Conservation (phyloP, 2,113 vertebrate genomes). For the Microcebus tavaratra region DNA sequence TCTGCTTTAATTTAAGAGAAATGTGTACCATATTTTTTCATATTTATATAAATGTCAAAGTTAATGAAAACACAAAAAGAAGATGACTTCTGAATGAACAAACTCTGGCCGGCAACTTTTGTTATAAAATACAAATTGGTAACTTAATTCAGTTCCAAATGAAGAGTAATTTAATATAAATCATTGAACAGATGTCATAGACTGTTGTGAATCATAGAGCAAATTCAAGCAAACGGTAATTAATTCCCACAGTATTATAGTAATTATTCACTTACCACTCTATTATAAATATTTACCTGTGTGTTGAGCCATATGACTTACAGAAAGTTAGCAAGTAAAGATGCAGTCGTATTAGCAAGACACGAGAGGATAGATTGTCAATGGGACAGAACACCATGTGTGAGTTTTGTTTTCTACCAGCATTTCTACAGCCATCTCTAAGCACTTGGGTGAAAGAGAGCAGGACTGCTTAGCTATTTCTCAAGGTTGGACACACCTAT, state of each 20-base stretch:
- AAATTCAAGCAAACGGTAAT: neutral
- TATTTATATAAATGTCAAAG: conserved; percentile 64
- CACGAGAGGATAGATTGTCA: fast-evolving
- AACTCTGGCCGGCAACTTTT: conserved; percentile 5
- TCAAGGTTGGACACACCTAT: too few species aligned
- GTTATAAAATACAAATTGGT: conserved; percentile 48
- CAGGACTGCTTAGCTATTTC: neutral
- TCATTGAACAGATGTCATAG: neutral
- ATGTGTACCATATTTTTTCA: conserved; percentile 45
- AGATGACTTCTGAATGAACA: neutral
- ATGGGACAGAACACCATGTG: neutral
- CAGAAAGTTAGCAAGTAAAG: neutral
- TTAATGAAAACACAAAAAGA: conserved; percentile 51
- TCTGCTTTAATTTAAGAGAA: conserved; percentile 68
- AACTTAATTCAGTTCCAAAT: conserved; percentile 41
- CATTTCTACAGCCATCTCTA: fast-evolving
- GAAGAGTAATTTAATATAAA: conserved; percentile 20
- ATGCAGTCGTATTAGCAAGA: neutral
- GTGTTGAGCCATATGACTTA: neutral
- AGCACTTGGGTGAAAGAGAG: neutral
- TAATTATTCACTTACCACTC: neutral
- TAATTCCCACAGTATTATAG: neutral
- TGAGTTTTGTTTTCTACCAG: neutral
- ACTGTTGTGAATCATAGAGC: neutral
- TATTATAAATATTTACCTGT: neutral